Conservation (phyloP, 2,888 invertebrate species). For the Tachystola acroxantha region DNA sequence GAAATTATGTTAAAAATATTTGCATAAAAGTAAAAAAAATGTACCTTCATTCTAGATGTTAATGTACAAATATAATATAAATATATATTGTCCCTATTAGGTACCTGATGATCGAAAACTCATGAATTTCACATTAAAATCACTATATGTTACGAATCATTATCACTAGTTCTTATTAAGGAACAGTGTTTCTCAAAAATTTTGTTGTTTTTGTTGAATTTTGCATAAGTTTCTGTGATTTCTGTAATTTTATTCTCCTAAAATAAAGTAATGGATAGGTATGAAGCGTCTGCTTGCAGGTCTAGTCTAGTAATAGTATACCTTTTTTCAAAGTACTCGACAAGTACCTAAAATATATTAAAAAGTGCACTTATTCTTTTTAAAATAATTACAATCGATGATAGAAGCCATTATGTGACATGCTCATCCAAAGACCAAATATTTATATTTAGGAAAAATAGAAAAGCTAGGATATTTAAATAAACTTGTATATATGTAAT, state of each 20-base stretch:
- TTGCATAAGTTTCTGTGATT: constrained; percentile 57
- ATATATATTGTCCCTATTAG: constrained; percentile 54
- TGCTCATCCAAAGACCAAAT: constrained; percentile 77
- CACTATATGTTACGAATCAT: constrained; percentile 15
- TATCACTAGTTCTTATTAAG: constrained; percentile 32
- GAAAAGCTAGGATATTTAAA: constrained; percentile 65
- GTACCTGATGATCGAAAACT: constrained; percentile 64
- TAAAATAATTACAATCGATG: constrained; percentile 55
- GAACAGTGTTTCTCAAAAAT: constrained; percentile 78
- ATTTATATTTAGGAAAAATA: constrained; percentile 58
- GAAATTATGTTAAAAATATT: constrained; percentile 7
- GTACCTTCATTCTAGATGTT: constrained; percentile 18
- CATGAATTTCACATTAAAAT: constrained; percentile 22
- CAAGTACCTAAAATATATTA: constrained; percentile 36
- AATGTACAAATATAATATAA: constrained; percentile 16
- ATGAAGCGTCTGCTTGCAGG: constrained; percentile 45
- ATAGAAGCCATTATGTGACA: constrained; percentile 72
- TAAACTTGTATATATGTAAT: constrained; percentile 43
- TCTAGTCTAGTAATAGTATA: constrained; percentile 64
- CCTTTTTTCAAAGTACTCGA: neutral
- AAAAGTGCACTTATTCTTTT: constrained; percentile 75
- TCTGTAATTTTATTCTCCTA: constrained; percentile 25
- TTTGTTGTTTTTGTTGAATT: constrained; percentile 44
- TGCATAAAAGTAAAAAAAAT: constrained; percentile 12
- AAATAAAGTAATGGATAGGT: constrained; percentile 16